Evolutionary conservation across 1,140 invertebrate genomes (phyloP).

Genomic region (Hypsibius dujardini): DNA sequence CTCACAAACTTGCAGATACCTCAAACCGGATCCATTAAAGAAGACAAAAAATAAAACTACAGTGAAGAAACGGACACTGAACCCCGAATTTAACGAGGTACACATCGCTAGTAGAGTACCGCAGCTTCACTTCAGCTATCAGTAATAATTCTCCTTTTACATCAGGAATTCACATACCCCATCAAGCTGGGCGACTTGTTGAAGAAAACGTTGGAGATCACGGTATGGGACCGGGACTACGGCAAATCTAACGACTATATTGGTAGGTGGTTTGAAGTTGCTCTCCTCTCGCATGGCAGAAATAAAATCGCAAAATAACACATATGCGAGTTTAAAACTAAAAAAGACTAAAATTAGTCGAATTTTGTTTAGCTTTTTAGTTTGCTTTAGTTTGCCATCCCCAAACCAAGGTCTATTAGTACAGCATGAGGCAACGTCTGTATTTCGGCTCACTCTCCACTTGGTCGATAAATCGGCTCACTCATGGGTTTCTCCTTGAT

Average conservation of each 20-base stretch:
- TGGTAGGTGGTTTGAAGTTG: conserved; percentile 32
- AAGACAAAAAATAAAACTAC: conserved; percentile 64
- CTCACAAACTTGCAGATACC: conserved; percentile 37
- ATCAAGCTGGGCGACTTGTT: conserved; percentile 62
- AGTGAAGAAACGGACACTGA: conserved; percentile 76
- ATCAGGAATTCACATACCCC: conserved; percentile 62
- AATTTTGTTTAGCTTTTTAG: too few relatives aligned
- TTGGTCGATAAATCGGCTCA: too few relatives aligned
- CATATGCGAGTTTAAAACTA: too few relatives aligned
- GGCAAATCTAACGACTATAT: conserved; percentile 63
- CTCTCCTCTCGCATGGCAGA: too few relatives aligned
- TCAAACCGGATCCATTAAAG: conserved; percentile 52
- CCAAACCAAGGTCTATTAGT: too few relatives aligned
- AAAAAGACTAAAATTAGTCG: too few relatives aligned
- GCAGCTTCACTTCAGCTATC: not conserved
- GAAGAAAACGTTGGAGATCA: conserved; percentile 64
- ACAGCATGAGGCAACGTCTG: too few relatives aligned
- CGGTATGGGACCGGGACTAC: conserved; percentile 82
- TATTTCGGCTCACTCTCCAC: too few relatives aligned
- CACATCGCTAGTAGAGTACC: not conserved
- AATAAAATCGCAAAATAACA: too few relatives aligned
- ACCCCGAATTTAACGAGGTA: conserved; percentile 73
- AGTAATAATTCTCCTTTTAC: conserved; percentile 21
- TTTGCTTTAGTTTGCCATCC: too few relatives aligned
- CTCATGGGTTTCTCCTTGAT: too few relatives aligned